Conservation (phyloP, 2,888 invertebrate genomes). For the Chelonus formosanus region DNA sequence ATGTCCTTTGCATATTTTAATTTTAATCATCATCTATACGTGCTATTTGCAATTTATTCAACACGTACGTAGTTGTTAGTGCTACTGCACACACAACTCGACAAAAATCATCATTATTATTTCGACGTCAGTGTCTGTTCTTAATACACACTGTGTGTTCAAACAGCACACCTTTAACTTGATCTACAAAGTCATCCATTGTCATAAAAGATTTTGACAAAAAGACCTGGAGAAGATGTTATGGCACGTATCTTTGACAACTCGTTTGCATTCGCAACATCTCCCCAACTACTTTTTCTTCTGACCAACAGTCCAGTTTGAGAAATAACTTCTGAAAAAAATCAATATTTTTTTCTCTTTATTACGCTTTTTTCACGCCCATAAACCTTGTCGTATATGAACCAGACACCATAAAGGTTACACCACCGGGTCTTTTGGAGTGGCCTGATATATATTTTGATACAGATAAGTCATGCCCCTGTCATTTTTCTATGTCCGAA, state of each 20-base stretch:
- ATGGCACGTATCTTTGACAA: conserved; percentile 28
- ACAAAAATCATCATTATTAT: no score
- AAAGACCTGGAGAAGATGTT: conserved; percentile 33
- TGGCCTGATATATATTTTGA: conserved; percentile 40
- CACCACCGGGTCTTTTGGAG: no score
- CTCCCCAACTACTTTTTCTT: neutral
- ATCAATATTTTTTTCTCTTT: conserved; percentile 21
- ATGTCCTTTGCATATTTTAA: no score
- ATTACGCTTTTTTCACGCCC: conserved; percentile 24
- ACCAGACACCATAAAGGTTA: conserved; percentile 9
- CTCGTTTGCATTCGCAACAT: neutral
- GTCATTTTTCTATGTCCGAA: conserved; percentile 53
- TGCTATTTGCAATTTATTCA: no score
- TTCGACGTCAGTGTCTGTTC: no score
- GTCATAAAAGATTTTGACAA: conserved; percentile 17
- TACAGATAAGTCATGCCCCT: conserved; percentile 61
- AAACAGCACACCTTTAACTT: neutral
- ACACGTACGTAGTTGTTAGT: no score
- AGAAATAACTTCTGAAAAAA: conserved; percentile 1
- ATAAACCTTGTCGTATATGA: conserved; percentile 4
- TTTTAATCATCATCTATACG: no score
- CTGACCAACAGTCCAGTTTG: conserved; percentile 25
- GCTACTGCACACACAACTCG: no score
- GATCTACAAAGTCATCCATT: conserved; percentile 8
- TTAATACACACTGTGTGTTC: no score